Evolutionary conservation across 2,888 invertebrate genomes (phyloP), one percentile per base, ranked within the genome.

Genomic region (Watsonalla cultraria): DNA sequence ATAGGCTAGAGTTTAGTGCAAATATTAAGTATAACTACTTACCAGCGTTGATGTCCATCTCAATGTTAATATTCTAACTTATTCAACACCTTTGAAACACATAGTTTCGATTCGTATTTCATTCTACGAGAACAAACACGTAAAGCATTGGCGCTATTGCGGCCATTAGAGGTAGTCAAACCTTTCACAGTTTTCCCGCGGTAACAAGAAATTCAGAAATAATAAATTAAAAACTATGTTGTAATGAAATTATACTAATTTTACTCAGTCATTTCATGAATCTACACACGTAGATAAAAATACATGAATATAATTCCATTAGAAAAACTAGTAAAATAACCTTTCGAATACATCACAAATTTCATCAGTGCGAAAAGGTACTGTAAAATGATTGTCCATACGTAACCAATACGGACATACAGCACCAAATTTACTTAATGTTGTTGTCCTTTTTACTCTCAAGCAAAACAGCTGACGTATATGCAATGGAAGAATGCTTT

Each of bases 61-160:
- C 88, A 84, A 74, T 72, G 68, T 72, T 64, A 64, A 76, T 70
- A 74, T 72, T 74, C 70, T 70, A 73, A 70, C 72, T 75, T 64
- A 75, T 67, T 63, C 65, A 70, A 65, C 72, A 68, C 65, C 68
- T 72, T 65, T 64, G 62, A 70, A 69, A 70, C 67, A 58, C 72
- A 76, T 76, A 76, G 58, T 76, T 75, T 66, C 63, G 65, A 73
- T 61, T 74, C 66, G 68, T 72, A 78, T 73, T 80, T 81, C 80
- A 84, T 80, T 70, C 65, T 73, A 59, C 62, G 72, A 64, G 78
- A 80, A 74, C 84, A 85, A 86, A 88, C 85, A 87, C 80, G 78
- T 81, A 81, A 79, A 80, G 88, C 85, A 89, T 89, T 89, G 87
- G 87, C 87, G 89, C 87, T 89, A 81, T 80, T 88, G 90, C 90